Base-by-base conservation (phyloP, 2,113 vertebrate genomes). In the Lonchura striata region DNA sequence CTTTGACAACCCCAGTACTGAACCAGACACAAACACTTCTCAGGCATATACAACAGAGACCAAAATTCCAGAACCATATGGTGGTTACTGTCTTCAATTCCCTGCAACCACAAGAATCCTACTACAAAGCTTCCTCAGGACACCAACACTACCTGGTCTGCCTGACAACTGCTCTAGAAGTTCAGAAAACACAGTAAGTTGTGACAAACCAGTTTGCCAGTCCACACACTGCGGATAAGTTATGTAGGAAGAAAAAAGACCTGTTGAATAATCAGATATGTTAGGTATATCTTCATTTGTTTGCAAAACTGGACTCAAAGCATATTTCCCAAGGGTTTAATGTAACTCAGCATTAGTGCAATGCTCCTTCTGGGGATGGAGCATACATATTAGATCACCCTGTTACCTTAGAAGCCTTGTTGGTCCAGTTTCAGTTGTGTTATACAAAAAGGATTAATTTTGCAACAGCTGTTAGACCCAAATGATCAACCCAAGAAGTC, bases 131-230 rank as follows among this genome's bases (percentile, higher is more conserved):
- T 46, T 72, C 20, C 15, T 68, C 12, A 35, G 49, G 50, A 64
- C 11, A 69, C 1, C 13, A 11, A 28, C 0, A 0, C 25, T 44
- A 75, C 33, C 75, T 37, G 25, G 49, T 47, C 57, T 0, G 0
- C 31, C 22, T 15, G 15, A 1, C 16, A 85, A 42, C 12, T 50
- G 28, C 9, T 85, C 33, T 56, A 47, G 35, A 74, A 59, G 12
- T 46, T 61, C n/a, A 46, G 28, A 84, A 87, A 57, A 15, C 44
- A 52, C 27, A 65, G 0, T 4, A 39, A n/a, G 8, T 18, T 49
- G 30, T 0, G 11, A 63, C 31, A 80, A 88, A 77, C 9, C 16
- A 63, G 23, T 19, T 6, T 15, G 16, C 20, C 13, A 13, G 42
- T 16, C 4, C 25, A 87, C 28, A 90, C 53, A 53, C 3, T 63